Percentiles rank a stretch among this genome's conserved stretches.
Evolutionary conservation across 2,888 invertebrate species (phyloP).

Genomic region (Pristionchus japonicus): DNA sequence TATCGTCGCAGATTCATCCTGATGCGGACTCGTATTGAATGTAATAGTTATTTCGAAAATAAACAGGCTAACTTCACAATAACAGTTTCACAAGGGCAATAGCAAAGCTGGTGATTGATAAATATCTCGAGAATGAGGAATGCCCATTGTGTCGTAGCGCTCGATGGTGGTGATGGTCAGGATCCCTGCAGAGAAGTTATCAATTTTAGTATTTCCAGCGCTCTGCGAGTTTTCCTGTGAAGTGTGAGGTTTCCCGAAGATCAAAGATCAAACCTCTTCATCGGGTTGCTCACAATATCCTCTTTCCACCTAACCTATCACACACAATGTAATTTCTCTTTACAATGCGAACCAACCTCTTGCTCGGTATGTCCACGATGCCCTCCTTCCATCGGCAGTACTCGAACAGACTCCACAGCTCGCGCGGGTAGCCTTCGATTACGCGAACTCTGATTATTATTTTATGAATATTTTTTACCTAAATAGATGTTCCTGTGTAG

Average conservation of each 20-base stretch:
- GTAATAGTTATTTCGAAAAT: background rate
- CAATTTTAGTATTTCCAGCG: background rate
- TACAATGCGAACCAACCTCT: background rate
- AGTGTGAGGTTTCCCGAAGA: background rate
- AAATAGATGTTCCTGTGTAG: no score
- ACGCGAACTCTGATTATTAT: background rate
- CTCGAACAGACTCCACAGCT: background rate
- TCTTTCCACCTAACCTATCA: background rate
- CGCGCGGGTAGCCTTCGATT: background rate
- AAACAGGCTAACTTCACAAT: background rate
- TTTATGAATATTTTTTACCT: background rate
- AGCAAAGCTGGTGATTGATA: background rate
- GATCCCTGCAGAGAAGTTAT: background rate
- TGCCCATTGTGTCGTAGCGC: background rate
- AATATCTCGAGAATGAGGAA: background rate
- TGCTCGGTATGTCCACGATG: background rate
- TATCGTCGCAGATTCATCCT: background rate
- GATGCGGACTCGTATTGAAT: conserved; percentile 2
- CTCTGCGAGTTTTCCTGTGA: no score
- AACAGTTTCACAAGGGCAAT: background rate
- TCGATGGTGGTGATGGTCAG: conserved; percentile 15
- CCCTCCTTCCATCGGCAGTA: conserved; percentile 36
- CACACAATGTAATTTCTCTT: no score
- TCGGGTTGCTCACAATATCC: background rate
- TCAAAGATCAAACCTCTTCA: background rate